Evolutionary conservation across 2,113 vertebrate species (phyloP).

Genomic region (Columbina picui): DNA sequence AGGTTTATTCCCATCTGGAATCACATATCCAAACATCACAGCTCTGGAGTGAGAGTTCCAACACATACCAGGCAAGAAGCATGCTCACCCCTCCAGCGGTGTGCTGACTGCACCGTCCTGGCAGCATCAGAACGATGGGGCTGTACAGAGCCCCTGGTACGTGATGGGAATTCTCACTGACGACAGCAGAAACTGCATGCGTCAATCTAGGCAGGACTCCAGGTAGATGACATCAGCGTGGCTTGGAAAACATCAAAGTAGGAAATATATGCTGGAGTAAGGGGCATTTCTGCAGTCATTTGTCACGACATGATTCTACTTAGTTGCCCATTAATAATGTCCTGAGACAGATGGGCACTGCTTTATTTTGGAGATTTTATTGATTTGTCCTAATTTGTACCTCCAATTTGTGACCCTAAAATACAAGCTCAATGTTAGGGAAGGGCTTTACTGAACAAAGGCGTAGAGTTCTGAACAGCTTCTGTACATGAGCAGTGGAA

Average conservation of each 20-base stretch:
- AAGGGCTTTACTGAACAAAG: not conserved
- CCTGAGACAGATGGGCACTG: not conserved
- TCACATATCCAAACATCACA: not conserved
- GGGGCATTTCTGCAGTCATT: slow-evolving; percentile 30
- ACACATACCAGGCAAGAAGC: not conserved
- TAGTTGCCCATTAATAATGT: slow-evolving; percentile 3
- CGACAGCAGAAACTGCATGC: not conserved
- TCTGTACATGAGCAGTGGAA: not conserved
- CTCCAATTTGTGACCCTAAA: not conserved
- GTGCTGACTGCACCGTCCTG: not conserved
- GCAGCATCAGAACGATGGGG: not conserved
- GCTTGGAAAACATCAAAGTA: slow-evolving; percentile 59
- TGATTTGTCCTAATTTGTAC: not conserved
- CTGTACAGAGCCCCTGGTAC: not conserved
- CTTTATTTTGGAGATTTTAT: slow-evolving; percentile 17
- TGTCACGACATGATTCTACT: not conserved
- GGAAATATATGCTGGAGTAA: slow-evolving; percentile 8
- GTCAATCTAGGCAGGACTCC: slow-evolving; percentile 30
- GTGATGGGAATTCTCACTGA: slow-evolving; percentile 23
- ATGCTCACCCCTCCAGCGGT: not conserved
- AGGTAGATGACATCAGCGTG: slow-evolving; percentile 52
- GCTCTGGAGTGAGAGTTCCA: not conserved
- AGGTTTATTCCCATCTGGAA: not conserved
- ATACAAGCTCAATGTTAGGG: not conserved
- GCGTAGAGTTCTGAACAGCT: not conserved